Evolutionary conservation across 2,888 invertebrate species (phyloP).

Genomic region (Coleophora deauratella): DNA sequence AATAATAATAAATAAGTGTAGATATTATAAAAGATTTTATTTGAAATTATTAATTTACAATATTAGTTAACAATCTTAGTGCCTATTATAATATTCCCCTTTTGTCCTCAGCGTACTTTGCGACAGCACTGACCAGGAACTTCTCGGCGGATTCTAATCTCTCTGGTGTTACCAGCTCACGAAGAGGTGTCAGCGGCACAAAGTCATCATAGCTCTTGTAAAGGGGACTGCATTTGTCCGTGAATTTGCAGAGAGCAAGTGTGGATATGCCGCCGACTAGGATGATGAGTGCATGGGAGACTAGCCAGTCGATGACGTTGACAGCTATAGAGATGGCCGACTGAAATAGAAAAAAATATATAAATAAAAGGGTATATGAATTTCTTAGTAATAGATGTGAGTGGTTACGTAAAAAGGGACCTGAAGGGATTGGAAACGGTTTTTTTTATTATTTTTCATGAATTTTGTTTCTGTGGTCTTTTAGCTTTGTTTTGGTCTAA

Average conservation of each 20-base stretch:
- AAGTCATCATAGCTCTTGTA: conserved; percentile 19
- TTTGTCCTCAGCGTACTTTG: conserved; percentile 47
- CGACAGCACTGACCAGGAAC: conserved; percentile 65
- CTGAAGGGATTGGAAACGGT: no score
- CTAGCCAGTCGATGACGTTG: conserved; percentile 27
- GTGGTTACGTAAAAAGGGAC: no score
- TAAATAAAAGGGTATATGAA: neutral
- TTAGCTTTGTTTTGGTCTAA: no score
- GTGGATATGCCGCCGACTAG: conserved; percentile 24
- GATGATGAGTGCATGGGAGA: conserved; percentile 26
- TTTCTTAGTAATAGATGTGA: no score
- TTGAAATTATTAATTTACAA: no score
- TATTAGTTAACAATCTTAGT: no score
- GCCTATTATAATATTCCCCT: conserved; percentile 1
- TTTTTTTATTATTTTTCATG: no score
- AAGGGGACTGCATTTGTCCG: conserved; percentile 23
- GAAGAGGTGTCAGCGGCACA: conserved; percentile 35
- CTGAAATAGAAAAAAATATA: conserved; percentile 17
- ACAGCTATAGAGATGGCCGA: conserved; percentile 24
- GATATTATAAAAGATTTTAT: no score
- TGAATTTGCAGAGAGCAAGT: conserved; percentile 33
- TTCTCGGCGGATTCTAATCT: conserved; percentile 61
- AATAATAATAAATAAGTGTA: no score
- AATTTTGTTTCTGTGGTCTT: no score
- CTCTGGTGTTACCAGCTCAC: conserved; percentile 64